Conservation (phyloP, 2,113 vertebrate species). For the Mesocricetus auratus region DNA sequence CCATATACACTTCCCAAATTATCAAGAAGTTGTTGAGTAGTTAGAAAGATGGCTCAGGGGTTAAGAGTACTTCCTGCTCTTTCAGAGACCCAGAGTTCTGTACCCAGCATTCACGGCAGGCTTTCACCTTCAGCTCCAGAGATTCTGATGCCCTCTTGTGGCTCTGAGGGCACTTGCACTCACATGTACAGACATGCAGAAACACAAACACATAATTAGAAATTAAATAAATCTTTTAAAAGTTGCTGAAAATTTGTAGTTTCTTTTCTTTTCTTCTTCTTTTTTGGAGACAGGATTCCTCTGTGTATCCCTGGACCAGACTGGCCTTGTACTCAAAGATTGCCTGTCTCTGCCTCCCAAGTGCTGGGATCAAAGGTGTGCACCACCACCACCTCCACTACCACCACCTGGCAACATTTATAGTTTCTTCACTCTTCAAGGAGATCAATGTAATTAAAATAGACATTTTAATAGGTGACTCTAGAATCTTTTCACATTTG, state of each 20-base stretch:
- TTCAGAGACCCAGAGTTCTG: neutral
- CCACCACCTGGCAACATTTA: neutral
- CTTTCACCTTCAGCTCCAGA: neutral
- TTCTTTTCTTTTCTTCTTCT: neutral
- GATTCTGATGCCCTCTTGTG: neutral
- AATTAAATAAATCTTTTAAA: neutral
- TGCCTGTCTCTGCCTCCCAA: neutral
- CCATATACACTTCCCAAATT: neutral
- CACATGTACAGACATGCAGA: neutral
- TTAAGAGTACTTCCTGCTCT: neutral
- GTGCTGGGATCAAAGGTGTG: neutral
- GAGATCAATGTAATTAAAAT: neutral
- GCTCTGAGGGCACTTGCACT: too few species aligned
- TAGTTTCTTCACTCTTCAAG: constrained; percentile 34
- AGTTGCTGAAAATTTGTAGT: neutral
- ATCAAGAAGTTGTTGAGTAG: neutral
- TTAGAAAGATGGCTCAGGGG: neutral
- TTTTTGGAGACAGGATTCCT: neutral
- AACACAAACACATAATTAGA: neutral
- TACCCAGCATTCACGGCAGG: neutral
- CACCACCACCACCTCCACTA: neutral
- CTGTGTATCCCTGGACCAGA: neutral
- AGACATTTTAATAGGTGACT: constrained; percentile 45
- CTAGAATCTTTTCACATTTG: constrained; percentile 54
- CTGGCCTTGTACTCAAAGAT: neutral